phyloP scores from a whole-genome alignment of 2,797 vertebrate species.

The Lepus townsendii region DNA sequence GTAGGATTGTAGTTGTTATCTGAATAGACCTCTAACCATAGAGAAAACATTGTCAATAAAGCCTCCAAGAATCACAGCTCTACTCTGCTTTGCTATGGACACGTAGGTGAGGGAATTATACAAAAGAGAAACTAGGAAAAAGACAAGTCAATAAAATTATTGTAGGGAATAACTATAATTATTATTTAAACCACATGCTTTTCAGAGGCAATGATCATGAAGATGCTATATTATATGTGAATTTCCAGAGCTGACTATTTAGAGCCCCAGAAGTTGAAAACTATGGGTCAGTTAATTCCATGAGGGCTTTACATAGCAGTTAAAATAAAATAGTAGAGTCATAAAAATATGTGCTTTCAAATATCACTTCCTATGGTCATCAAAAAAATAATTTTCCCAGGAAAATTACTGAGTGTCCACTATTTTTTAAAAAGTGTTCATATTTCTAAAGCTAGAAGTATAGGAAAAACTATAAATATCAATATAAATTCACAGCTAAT shows the following conservation, averaged over 20 bases:
- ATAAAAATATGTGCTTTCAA: slow-evolving; percentile 56
- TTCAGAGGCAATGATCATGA: neutral
- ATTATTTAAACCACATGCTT: slow-evolving; percentile 1
- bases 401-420: slow-evolving; percentile 49
- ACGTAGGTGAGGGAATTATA: neutral
- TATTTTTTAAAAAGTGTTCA: slow-evolving; percentile 42
- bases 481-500: slow-evolving; percentile 52
- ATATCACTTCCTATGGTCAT: slow-evolving; percentile 24
- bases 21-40: neutral
- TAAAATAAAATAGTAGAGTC: slow-evolving; percentile 64
- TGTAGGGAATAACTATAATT: slow-evolving; percentile 15
- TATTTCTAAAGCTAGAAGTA: slow-evolving; percentile 51
- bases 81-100: neutral
- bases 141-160: neutral
- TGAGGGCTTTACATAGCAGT: slow-evolving; percentile 35
- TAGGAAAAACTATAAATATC: neutral
- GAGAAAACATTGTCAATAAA: neutral
- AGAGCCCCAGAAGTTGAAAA: slow-evolving; percentile 38
- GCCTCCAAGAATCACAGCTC: neutral
- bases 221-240: slow-evolving; percentile 32
- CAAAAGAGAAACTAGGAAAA: neutral
- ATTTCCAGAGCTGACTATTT: slow-evolving; percentile 2
- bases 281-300: neutral
- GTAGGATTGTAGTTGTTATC: slow-evolving; percentile 1
- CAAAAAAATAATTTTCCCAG: slow-evolving; percentile 14